A percentile compares a stretch with the other conserved stretches of the same genome.
Evolutionary conservation across 2,888 invertebrate species (phyloP).

Genomic region (Dolichopus griseipennis): DNA sequence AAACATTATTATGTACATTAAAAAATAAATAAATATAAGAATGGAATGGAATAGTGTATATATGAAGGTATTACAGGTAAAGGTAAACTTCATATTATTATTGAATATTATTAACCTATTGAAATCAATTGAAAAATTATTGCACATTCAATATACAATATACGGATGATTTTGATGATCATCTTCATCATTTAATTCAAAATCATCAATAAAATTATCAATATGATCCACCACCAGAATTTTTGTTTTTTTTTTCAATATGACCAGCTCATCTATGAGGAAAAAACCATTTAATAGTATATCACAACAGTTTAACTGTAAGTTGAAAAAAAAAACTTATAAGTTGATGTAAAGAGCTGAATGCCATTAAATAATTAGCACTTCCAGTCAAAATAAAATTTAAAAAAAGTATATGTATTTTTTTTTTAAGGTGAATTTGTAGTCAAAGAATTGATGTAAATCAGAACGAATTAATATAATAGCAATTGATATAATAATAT

Average conservation of each 20-base stretch:
- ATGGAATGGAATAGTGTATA: too few species aligned
- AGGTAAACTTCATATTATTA: not conserved
- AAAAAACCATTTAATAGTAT: not conserved
- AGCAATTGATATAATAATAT: too few species aligned
- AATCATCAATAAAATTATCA: not conserved
- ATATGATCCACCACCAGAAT: too few species aligned
- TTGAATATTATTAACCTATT: not conserved
- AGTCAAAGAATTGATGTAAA: too few species aligned
- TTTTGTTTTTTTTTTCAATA: too few species aligned
- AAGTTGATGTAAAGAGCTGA: not conserved
- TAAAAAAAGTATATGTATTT: not conserved
- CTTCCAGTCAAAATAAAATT: conserved; percentile 1
- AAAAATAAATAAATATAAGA: too few species aligned
- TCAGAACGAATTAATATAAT: too few species aligned
- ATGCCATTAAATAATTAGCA: conserved; percentile 4
- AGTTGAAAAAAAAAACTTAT: too few species aligned
- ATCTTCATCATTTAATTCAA: not conserved
- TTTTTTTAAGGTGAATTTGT: too few species aligned
- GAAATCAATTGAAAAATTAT: not conserved
- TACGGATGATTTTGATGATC: not conserved
- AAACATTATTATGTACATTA: too few species aligned
- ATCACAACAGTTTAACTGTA: not conserved
- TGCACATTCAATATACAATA: not conserved
- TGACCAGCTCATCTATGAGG: not conserved
- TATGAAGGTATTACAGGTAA: not conserved